These are phyloP conservation scores for Ctenodactylus gundi DNA, from an alignment of 2,113 vertebrate genomes.

Conservation along the genomic window DNA sequence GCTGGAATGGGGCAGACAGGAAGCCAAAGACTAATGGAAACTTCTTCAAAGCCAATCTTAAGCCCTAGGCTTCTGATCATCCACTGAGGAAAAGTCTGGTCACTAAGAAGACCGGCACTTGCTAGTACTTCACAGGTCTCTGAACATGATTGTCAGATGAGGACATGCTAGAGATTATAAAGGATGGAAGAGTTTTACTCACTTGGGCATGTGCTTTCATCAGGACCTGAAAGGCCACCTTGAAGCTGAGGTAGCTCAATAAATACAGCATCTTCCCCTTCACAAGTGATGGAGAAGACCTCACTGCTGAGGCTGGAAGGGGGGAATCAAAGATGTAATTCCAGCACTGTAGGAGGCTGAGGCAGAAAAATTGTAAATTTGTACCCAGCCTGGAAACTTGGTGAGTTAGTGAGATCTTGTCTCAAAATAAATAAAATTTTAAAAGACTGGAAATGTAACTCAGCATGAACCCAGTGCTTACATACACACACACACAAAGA, in stretches of 20 bases:
- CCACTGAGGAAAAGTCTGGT: neutral
- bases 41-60: neutral
- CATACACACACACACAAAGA: neutral
- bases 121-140: neutral
- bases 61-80: neutral
- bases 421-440: neutral
- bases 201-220: neutral
- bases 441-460: neutral
- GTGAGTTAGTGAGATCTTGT: neutral
- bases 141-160: neutral
- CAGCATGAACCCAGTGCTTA: neutral
- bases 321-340: neutral
- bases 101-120: neutral
- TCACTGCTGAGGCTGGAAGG: neutral
- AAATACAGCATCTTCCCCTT: neutral
- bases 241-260: neutral
- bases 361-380: neutral
- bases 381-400: neutral
- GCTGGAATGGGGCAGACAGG: neutral
- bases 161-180: neutral
- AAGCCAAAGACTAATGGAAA: neutral
- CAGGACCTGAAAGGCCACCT: neutral
- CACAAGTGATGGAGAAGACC: neutral
- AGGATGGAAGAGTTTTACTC: neutral
- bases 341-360: neutral